phyloP scores from a whole-genome alignment of 2,797 vertebrate species.

The Cirrhinus mrigala region DNA sequence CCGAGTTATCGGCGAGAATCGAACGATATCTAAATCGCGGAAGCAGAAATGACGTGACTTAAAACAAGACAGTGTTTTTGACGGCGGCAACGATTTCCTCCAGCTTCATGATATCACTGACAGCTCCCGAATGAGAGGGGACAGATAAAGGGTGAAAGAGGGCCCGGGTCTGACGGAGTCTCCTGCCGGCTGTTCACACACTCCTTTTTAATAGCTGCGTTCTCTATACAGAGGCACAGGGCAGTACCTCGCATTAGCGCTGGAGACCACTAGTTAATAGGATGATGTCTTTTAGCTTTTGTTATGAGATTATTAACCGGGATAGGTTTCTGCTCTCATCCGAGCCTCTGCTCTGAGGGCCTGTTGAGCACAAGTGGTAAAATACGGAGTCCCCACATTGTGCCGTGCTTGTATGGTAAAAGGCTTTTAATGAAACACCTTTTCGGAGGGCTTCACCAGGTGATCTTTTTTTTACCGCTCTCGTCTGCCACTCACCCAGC shows the following conservation, averaged over 20 bases:
- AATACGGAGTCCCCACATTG: conserved; percentile 87
- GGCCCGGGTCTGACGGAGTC: conserved; percentile 68
- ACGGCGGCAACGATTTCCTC: not conserved
- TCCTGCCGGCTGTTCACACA: conserved; percentile 85
- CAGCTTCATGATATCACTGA: conserved; percentile 89
- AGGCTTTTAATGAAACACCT: conserved; percentile 92
- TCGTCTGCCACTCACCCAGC: conserved; percentile 87
- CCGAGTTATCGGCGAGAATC: conserved; percentile 25
- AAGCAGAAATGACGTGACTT: not conserved
- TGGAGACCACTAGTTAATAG: conserved; percentile 99
- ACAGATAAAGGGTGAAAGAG: conserved; percentile 92
- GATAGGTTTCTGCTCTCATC: conserved; percentile 92
- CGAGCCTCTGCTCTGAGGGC: conserved; percentile 87
- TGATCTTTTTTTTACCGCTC: conserved; percentile 88
- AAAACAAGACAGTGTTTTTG: not conserved
- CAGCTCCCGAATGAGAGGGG: conserved; percentile 85
- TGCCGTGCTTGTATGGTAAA: conserved; percentile 81
- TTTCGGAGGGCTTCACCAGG: conserved; percentile 89
- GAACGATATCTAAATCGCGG: conserved; percentile 39
- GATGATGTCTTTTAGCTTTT: conserved; percentile 99
- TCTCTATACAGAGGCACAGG: conserved; percentile 92
- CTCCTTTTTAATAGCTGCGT: conserved; percentile 86
- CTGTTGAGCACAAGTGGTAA: conserved; percentile 93
- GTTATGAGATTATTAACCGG: conserved; percentile 99
- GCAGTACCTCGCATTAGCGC: conserved; percentile 93